Evolutionary conservation across 1,140 invertebrate genomes (phyloP).

Genomic region (Aricia agestis): DNA sequence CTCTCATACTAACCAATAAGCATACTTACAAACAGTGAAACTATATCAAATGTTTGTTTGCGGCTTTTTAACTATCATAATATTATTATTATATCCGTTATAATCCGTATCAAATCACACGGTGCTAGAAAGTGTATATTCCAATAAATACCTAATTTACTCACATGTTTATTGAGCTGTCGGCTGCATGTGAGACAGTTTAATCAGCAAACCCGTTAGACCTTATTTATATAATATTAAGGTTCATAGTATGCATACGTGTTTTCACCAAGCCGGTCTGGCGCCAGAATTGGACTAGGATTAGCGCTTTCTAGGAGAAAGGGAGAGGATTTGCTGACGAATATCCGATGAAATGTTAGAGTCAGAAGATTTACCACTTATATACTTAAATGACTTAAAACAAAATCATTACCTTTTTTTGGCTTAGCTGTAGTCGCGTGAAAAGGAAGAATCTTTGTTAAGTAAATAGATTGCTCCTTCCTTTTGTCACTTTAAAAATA

Average conservation of each 20-base stretch:
- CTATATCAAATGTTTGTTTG: too few species aligned
- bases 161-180: not conserved
- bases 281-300: not conserved
- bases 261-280: not conserved
- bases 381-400: too few species aligned
- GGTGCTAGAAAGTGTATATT: not conserved
- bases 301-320: not conserved
- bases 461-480: too few species aligned
- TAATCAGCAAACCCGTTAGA: not conserved
- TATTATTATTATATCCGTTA: too few species aligned
- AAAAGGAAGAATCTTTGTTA: too few species aligned
- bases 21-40: too few species aligned
- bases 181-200: not conserved
- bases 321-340: not conserved
- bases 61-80: too few species aligned
- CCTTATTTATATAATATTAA: not conserved
- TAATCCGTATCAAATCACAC: not conserved
- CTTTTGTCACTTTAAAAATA: too few species aligned
- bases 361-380: not conserved
- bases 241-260: not conserved
- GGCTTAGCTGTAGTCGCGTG: too few species aligned
- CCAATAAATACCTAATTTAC: not conserved
- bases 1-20: too few species aligned
- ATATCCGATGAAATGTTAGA: not conserved
- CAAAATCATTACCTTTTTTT: too few species aligned